phyloP scores from a whole-genome alignment of 2,888 invertebrate genomes.

The Drosophila gaucha region DNA sequence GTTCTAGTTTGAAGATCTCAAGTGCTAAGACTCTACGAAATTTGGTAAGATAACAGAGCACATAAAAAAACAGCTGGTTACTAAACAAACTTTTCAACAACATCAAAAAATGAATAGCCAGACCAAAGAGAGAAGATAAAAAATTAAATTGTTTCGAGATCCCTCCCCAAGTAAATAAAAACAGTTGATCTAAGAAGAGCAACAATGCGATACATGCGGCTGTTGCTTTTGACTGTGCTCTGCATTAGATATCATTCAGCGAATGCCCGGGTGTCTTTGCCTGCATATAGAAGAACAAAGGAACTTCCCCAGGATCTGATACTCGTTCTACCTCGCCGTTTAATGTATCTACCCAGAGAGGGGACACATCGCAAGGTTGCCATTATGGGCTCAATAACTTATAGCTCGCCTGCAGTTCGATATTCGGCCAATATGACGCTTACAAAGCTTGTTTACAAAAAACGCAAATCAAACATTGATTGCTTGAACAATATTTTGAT shows the following conservation, averaged over 20 bases:
- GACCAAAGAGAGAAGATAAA: neutral
- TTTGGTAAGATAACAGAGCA: conserved; percentile 1
- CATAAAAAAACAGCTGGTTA: conserved; percentile 41
- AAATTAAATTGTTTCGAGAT: neutral
- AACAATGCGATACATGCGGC: neutral
- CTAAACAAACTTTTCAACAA: conserved; percentile 40
- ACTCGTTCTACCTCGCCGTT: neutral
- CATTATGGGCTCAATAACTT: neutral
- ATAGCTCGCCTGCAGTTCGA: neutral
- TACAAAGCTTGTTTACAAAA: no score
- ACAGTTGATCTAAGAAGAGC: conserved; percentile 15
- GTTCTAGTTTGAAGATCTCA: neutral
- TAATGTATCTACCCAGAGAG: neutral
- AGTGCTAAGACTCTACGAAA: neutral
- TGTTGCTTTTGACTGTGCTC: conserved; percentile 19
- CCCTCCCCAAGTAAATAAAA: neutral
- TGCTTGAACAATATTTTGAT: conserved; percentile 3
- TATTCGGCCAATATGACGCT: neutral
- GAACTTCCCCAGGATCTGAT: neutral
- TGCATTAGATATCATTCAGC: conserved; percentile 5
- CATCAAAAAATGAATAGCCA: no score
- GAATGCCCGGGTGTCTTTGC: neutral
- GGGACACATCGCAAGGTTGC: neutral
- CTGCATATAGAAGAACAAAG: neutral
- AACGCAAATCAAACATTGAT: neutral